phyloP scores from a whole-genome alignment of 2,888 invertebrate genomes.

The Clepsis dumicolana region DNA sequence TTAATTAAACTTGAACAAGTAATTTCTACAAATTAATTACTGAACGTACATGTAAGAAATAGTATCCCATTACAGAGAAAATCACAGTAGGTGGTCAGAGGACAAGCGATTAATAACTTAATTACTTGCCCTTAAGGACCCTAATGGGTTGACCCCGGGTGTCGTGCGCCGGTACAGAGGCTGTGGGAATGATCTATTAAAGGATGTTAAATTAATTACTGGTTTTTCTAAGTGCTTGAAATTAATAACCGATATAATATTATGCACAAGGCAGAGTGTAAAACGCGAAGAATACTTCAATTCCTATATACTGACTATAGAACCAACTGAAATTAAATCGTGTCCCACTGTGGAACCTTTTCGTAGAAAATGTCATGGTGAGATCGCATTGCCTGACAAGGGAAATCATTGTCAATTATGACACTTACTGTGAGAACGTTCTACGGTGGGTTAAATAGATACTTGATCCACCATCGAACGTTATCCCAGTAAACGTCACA shows the following conservation, averaged over 20 bases:
- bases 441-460: no score
- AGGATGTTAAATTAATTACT: constrained; percentile 16
- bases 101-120: constrained; percentile 56
- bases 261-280: no score
- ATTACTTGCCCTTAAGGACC: constrained; percentile 53
- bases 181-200: constrained; percentile 30
- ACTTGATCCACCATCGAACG: no score
- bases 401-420: no score
- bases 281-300: no score
- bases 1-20: constrained; percentile 49
- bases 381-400: no score
- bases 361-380: no score
- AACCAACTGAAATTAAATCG: no score
- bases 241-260: not conserved
- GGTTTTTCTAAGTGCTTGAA: not conserved
- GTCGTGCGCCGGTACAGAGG: constrained; percentile 3
- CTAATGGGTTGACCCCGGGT: constrained; percentile 50
- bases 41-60: constrained; percentile 18
- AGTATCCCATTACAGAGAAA: constrained; percentile 40
- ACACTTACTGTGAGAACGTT: no score
- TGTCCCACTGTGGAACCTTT: no score
- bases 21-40: constrained; percentile 48
- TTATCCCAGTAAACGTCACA: no score
- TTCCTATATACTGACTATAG: no score
- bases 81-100: constrained; percentile 48